Conservation (phyloP, 2,888 invertebrate genomes). For the Dyspetes luteomarginatus region DNA sequence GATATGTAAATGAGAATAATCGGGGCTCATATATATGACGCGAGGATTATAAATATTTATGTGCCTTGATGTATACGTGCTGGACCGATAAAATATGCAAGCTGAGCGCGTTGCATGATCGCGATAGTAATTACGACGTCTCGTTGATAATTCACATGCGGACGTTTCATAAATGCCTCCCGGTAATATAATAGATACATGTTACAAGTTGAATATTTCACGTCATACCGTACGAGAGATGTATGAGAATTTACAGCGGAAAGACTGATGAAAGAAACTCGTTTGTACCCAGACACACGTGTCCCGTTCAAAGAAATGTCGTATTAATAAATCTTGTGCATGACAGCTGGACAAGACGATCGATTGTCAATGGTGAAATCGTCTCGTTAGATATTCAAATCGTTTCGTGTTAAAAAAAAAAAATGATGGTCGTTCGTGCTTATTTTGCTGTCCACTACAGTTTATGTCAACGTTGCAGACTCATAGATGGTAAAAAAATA, state of each 20-base stretch:
- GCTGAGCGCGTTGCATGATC: constrained; percentile 16
- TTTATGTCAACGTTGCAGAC: too few species aligned
- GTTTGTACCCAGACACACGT: neutral
- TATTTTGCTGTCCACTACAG: too few species aligned
- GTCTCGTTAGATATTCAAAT: too few species aligned
- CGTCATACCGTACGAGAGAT: constrained; percentile 13
- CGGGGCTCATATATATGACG: constrained; percentile 35
- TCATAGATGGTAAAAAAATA: too few species aligned
- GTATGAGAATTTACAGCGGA: neutral
- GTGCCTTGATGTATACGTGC: constrained; percentile 18
- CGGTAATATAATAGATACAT: constrained; percentile 35
- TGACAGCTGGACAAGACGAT: too few species aligned
- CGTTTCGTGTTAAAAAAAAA: too few species aligned
- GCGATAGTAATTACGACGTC: constrained; percentile 57
- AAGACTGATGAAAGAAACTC: constrained; percentile 8
- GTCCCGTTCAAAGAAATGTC: neutral
- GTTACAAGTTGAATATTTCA: constrained; percentile 38
- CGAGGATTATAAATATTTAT: constrained; percentile 58
- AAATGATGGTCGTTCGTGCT: too few species aligned
- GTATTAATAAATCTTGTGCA: too few species aligned
- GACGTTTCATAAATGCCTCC: constrained; percentile 46
- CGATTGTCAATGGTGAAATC: too few species aligned
- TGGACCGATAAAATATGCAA: constrained; percentile 56
- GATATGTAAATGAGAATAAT: constrained; percentile 55
- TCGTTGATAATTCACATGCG: constrained; percentile 56